Conservation (phyloP, 2,888 invertebrate genomes). For the Parnassius orleans region DNA sequence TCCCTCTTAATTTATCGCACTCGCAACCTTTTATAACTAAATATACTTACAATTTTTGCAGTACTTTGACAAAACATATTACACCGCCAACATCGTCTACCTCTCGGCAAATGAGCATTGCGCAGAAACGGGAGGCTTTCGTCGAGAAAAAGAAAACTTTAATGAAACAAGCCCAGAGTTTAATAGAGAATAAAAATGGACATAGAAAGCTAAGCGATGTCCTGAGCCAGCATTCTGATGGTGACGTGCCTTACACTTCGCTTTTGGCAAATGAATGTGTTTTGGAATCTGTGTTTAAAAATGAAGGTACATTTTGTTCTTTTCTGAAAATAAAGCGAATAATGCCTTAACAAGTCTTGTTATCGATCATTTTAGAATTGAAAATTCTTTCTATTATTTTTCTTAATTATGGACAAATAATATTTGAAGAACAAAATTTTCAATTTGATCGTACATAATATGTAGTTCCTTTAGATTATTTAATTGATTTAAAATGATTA, state of each 20-base stretch:
- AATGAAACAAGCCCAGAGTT: slow-evolving; percentile 63
- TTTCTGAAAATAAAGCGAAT: too few species aligned
- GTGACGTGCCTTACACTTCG: slow-evolving; percentile 69
- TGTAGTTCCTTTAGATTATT: too few species aligned
- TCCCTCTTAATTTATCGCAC: too few species aligned
- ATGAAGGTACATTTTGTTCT: slow-evolving; percentile 49
- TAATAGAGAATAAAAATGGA: slow-evolving; percentile 62
- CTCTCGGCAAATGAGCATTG: slow-evolving; percentile 52
- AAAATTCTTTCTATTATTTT: too few species aligned
- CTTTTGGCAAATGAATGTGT: slow-evolving; percentile 63
- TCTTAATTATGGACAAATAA: too few species aligned
- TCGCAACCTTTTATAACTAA: too few species aligned
- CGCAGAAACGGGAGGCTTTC: slow-evolving; percentile 64
- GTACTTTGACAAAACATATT: slow-evolving; percentile 86
- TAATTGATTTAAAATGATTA: too few species aligned
- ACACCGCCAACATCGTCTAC: slow-evolving; percentile 80
- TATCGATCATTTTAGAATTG: too few species aligned
- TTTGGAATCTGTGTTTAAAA: slow-evolving; percentile 62
- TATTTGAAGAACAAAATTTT: too few species aligned
- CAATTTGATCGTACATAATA: too few species aligned
- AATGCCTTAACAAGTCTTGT: too few species aligned
- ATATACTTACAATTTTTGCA: slow-evolving; percentile 44
- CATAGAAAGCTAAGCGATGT: slow-evolving; percentile 55
- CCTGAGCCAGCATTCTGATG: slow-evolving; percentile 64
- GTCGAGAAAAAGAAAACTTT: slow-evolving; percentile 65